Evolutionary conservation across 2,888 invertebrate species (phyloP), one percentile per base, ranked within the genome.

Genomic region (Tenthredo mesomela): DNA sequence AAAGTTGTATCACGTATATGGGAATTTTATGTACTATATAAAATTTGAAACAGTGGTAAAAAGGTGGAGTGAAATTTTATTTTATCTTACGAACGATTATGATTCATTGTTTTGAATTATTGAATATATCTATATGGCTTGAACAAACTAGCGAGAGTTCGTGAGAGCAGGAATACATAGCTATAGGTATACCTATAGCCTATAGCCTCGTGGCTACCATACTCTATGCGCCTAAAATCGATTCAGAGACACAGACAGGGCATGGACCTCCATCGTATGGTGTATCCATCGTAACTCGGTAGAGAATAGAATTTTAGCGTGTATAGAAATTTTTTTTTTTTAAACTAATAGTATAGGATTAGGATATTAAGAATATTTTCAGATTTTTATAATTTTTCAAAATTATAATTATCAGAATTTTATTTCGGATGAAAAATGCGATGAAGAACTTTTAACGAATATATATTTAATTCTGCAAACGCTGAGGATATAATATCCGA

Each of bases 151-250:
- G 40, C 71, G 5, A 67, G 29, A 67, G 37, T 29, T 43, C 21
- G 71, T 21, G 43, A 43, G 71, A 33, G 78, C 58, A 54, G 2
- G 54, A 25, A 50, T 50, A 50, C 47, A n/a, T 77, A 58, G 37
- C 37, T 37, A 37, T 37, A n/a, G n/a, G n/a, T n/a, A n/a, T n/a
- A 33, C 4, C 2, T 33, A 37, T 37, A 37, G 33, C 33, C 54
- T 58, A 54, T 67, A 82, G 18, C 25, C 47, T 90, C 90, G 89
- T 90, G 89, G 88, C 67, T 67, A 67, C 67, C 67, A 82, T 89
- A 90, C 91, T 90, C 90, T 90, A 90, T 87, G 89, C 89, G 88
- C 90, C 89, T 90, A 89, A 91, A 91, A 92, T 92, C 92, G 91
- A 92, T 92, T 90, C 89, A 88, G 88, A 89, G 89, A 90, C 89